Evolutionary conservation across 2,113 vertebrate genomes (phyloP), one percentile per base, ranked within the genome.

Genomic region (Gasterosteus aculeatus): DNA sequence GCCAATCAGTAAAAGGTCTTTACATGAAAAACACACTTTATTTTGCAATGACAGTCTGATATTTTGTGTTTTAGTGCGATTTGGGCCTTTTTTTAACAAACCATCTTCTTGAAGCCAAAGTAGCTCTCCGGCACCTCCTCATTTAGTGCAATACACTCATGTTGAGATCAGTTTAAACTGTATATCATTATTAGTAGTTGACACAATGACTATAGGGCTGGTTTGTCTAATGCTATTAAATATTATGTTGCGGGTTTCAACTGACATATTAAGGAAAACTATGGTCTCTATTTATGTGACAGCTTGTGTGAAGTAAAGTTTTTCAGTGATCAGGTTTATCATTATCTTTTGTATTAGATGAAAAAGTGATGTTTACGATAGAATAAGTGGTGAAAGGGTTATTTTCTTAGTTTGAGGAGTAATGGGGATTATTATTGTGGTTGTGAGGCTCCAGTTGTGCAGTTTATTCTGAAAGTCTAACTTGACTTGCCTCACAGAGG

Each of bases 31-130:
- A 38, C n/a, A 72, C 84, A 90, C 83, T 90, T 88, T 87, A 85
- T 74, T 87, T 88, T 82, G 35, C 56, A 65, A 63, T 83, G 60
- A 76, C 71, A 57, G 69, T 87, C 57, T 66, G 46, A 79, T 80
- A 42, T 82, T 69, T 85, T 82, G 39, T 81, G 77, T 58, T 31
- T 62, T 80, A 42, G 51, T 75, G 42, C 46, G 29, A 57, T 78
- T 67, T 35, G 71, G 78, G 49, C 66, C 70, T 33, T 84, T 75
- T 86, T 41, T 71, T 38, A 69, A 69, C 14, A 75, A 82, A 78
- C 63, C n/a, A 84, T 88, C 33, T 69, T 85, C 77, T 82, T 85
- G 85, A 90, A 90, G 88, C 90, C 91, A 93, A 92, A 93, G 88
- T 76, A 83, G 81, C 78, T 78, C 75, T 81, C 75, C 78, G 76